Evolutionary conservation across 2,113 vertebrate genomes (phyloP), one percentile per base, ranked within the genome.

Genomic region (Narcine bancroftii): DNA sequence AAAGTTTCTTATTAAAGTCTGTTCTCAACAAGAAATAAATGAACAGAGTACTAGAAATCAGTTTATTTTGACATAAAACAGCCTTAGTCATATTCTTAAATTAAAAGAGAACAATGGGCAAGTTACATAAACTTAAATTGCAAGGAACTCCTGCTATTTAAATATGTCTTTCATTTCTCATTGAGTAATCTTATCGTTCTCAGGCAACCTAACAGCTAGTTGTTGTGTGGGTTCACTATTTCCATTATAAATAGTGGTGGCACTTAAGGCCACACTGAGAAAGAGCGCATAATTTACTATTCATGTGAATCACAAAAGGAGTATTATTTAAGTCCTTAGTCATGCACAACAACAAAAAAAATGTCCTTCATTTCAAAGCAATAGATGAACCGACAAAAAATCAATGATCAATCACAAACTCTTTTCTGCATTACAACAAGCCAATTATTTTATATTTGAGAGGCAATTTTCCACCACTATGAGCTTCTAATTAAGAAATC

Each of bases 371-470:
- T 56, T 60, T 36, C 81, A 9, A 60, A 36, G 17, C 5, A 60
- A 56, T 85, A 87, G 60, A 19, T 87, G 53, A 87, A 87, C 33
- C 50, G 17, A 60, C 50, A 85, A 87, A 83, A 53, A 83, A 83
- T 53, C 47, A 19, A 17, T 63, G 53, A 87, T 13, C 72, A 15
- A 85, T 85, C n/a, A 60, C 81, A 87, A 19, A 15, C n/a, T 21
- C 81, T 60, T 87, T 87, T 87, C 15, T 87, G 17, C 33, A 87
- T 63, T 15, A 19, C 33, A 63, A 36, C 17, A 87, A 63, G 53
- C n/a, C 53, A 36, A 87, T 63, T 36, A 87, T 36, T 87, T 87
- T 87, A 36, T n/a, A 7, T 33, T 85, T 29, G 4, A 87, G 81
- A 36, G 53, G 56, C 36, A 87, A 87, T 87, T 87, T 87, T 13